phyloP scores from a whole-genome alignment of 1,140 invertebrate genomes.

The Pogonognathellus flavescens region DNA sequence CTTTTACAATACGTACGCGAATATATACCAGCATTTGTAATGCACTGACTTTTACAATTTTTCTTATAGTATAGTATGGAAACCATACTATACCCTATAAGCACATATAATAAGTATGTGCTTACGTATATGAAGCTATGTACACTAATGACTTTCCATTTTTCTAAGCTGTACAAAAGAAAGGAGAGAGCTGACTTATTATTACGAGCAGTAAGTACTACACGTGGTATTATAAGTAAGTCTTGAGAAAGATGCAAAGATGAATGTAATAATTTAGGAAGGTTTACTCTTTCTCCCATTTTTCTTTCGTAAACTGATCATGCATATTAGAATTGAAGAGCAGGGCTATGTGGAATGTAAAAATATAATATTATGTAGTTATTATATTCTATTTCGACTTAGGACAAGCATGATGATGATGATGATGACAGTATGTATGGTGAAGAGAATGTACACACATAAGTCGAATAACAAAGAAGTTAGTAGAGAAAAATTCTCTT shows the following conservation, averaged over 20 bases:
- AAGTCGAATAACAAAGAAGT: too few species aligned
- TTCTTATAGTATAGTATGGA: background rate
- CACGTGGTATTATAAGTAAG: background rate
- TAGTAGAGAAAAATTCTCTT: too few species aligned
- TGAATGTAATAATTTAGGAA: slow-evolving; percentile 19
- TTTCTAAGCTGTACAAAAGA: slow-evolving; percentile 27
- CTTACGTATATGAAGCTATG: too few species aligned
- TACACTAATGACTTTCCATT: slow-evolving; percentile 24
- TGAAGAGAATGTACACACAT: too few species aligned
- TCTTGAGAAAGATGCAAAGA: slow-evolving; percentile 2
- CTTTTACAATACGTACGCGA: background rate
- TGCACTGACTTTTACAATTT: background rate
- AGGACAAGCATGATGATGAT: too few species aligned
- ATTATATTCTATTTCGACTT: too few species aligned
- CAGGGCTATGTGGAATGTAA: too few species aligned
- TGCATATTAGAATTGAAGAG: background rate
- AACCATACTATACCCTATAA: too few species aligned
- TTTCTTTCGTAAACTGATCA: slow-evolving; percentile 1
- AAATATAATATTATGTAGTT: too few species aligned
- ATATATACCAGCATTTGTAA: too few species aligned
- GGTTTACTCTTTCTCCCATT: slow-evolving; percentile 21
- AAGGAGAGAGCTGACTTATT: background rate
- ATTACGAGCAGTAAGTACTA: background rate
- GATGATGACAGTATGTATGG: too few species aligned
- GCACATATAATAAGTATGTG: too few species aligned